Base-by-base conservation (phyloP, 2,888 invertebrate species). In the Xestia rhomboidea region DNA sequence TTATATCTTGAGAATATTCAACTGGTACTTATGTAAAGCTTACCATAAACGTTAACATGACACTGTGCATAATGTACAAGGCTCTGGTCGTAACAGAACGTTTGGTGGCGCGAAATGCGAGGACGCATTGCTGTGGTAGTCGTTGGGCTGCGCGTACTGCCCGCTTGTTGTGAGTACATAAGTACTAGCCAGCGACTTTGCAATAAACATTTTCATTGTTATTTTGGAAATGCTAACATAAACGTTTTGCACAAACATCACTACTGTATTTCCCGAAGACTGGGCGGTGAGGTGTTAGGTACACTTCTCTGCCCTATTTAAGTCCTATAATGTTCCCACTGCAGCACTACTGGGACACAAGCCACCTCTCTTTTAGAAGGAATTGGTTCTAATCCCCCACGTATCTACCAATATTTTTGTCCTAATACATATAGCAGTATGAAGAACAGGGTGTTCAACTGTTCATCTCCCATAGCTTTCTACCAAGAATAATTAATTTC, bases 91-190 rank as follows among this genome's bases (percentile, higher is more conserved):
- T 41, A 18, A 64, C 38, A 60, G 57, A 60, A 15, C 41, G 41
- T 41, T 66, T 66, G 77, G 70, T 71, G 18, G 64, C 34, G 49
- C 49, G 80, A 49, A 78, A 78, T 78, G 80, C 72, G 73, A 72
- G 64, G 41, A 34, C 73, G n/a, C 80, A 72, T 71, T 30, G 64
- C 64, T 79, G 77, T 8, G 80, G 80, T n/a, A 49, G 41, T 51
- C 41, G 73, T 71, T 57, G 64, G 18, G 64, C 46, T 18, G 57
- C 41, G 34, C 41, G 30, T 49, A 57, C 44, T 27, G 80, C 64
- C 46, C 73, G 72, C 57, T 64, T 30, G 6, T 64, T 46, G 46
- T 69, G 18, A 21, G n/a, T 46, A 41, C 24, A 0, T 46, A 24
- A 11, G 38, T 46, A 69, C 15, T 15, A 15, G 21, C 7, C 0